Evolutionary conservation across 2,888 invertebrate species (phyloP), one percentile per base, ranked within the genome.

Genomic region (Hedychridium roseum): DNA sequence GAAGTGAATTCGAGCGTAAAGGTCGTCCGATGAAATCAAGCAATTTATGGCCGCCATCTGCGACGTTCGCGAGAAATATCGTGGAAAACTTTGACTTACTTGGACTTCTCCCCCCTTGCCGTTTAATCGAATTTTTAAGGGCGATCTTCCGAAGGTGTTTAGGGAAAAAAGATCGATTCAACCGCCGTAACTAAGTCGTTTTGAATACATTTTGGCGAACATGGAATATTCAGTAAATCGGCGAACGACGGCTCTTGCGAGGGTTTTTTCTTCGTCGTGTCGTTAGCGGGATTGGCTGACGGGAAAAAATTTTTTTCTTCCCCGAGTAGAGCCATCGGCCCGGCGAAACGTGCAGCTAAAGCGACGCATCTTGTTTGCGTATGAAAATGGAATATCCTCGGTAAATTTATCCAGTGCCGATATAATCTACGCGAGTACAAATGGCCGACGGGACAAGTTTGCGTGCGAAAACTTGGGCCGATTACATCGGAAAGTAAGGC

Each of bases 361-460:
- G 49, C 43, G 40, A 26, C 26, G 42, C 36, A 32, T 18, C 39
- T 51, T 43, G 55, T 52, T 43, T 35, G 40, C 42, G 32, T 49
- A 39, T 36, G 53, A 48, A 50, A 60, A 49, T 56, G 43, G 53
- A 60, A 54, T 50, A 54, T 58, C 49, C 50, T 54, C 43, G 38
- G 56, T 50, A 60, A 57, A 60, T 60, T 60, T 60, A 40, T 49
- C 59, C 38, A 28, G 23, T 32, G 14, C 38, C 47, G 42, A 43
- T 45, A 57, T 47, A 50, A 54, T 47, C 51, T 46, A 37, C 39
- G 34, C 15, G 37, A 21, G 28, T 16, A 21, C 28, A 32, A 32
- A 45, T 40, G 31, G 32, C 17, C 27, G 23, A 35, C 30, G 20
- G 43, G 20, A 28, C 28, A 6, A 4, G 7, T 30, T n/a, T 5